A percentile compares a stretch with the other conserved stretches of the same genome.
Evolutionary conservation across 2,797 vertebrate species (phyloP).

Genomic region (Microcaecilia unicolor): DNA sequence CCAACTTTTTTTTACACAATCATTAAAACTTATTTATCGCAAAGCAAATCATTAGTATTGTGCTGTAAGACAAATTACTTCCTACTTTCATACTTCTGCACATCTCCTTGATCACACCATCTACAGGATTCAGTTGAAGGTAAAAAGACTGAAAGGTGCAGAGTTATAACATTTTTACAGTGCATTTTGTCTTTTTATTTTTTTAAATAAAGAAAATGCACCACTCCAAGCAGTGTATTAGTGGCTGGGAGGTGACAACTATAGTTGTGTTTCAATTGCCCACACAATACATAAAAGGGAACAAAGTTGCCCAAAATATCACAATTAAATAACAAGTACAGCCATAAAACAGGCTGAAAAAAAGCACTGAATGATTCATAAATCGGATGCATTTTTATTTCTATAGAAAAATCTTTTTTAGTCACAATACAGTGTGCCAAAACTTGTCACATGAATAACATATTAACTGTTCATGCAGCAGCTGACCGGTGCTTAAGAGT

Average conservation of each 20-base stretch:
- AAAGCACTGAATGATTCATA: slow-evolving; percentile 66
- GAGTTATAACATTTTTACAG: slow-evolving; percentile 48
- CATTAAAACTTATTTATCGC: slow-evolving; percentile 55
- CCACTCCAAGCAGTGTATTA: slow-evolving; percentile 45
- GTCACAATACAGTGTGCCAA: slow-evolving; percentile 68
- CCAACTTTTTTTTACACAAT: slow-evolving; percentile 51
- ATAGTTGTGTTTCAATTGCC: slow-evolving; percentile 46
- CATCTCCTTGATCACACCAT: slow-evolving; percentile 49
- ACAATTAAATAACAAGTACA: slow-evolving; percentile 65
- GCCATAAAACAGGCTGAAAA: slow-evolving; percentile 71
- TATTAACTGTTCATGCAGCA: slow-evolving; percentile 74
- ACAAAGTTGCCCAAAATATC: slow-evolving; percentile 53
- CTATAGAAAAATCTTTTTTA: too few species aligned
- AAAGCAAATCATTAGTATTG: slow-evolving; percentile 67
- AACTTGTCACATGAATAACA: slow-evolving; percentile 61
- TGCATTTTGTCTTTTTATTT: slow-evolving; percentile 50
- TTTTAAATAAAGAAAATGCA: too few species aligned
- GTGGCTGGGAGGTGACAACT: slow-evolving; percentile 52
- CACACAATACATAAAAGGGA: slow-evolving; percentile 46
- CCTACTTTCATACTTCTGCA: slow-evolving; percentile 52
- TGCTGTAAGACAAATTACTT: slow-evolving; percentile 59
- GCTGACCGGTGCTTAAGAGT: slow-evolving; percentile 67
- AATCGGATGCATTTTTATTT: slow-evolving; percentile 59
- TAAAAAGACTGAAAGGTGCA: slow-evolving; percentile 45
- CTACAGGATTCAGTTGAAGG: slow-evolving; percentile 53